Conservation (phyloP, 2,797 vertebrate species). For the Australoheros facetus region DNA sequence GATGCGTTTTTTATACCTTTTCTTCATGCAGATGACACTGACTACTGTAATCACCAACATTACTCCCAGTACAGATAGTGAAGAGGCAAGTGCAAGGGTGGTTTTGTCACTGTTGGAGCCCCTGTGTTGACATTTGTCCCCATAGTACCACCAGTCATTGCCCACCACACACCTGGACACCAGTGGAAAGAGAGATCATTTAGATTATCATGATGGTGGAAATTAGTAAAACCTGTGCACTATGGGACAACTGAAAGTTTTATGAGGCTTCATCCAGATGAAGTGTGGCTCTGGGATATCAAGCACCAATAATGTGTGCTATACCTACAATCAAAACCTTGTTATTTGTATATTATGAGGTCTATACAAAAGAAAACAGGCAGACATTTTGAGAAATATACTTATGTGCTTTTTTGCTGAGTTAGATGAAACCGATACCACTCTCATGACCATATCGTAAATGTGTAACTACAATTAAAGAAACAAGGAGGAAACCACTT, state of each 20-base stretch:
- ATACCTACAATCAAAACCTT: too few species aligned
- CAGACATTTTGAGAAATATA: not conserved
- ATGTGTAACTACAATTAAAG: not conserved
- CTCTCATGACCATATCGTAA: not conserved
- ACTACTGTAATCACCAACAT: conserved; percentile 86
- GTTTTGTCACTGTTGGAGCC: conserved; percentile 75
- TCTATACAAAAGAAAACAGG: not conserved
- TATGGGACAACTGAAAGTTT: not conserved
- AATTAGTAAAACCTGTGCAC: not conserved
- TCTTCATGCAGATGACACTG: conserved; percentile 82
- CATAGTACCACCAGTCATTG: conserved; percentile 87
- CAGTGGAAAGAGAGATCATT: not conserved
- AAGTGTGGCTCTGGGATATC: too few species aligned
- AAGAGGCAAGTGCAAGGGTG: conserved; percentile 78
- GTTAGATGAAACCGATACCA: not conserved
- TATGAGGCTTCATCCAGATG: not conserved
- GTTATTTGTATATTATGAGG: not conserved
- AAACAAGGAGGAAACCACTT: not conserved
- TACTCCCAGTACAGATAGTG: conserved; percentile 79
- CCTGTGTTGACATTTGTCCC: conserved; percentile 82
- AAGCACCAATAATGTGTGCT: too few species aligned
- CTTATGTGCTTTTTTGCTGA: not conserved
- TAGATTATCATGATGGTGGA: not conserved
- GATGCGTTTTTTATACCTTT: conserved; percentile 72
- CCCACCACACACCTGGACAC: conserved; percentile 83